phyloP scores from a whole-genome alignment of 2,888 invertebrate species.

The Lycophotia porphyrea region DNA sequence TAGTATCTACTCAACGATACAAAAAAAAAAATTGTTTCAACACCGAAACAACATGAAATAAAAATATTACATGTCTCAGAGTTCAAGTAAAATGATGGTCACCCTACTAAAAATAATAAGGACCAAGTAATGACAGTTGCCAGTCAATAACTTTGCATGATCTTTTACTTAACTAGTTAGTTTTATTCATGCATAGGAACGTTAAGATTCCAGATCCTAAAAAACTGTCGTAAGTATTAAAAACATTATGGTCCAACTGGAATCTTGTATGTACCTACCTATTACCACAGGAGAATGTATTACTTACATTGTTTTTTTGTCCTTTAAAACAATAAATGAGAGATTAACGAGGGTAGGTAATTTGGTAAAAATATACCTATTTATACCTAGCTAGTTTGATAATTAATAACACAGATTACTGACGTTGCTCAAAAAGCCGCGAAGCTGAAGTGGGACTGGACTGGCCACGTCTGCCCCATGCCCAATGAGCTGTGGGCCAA shows the following conservation, averaged over 20 bases:
- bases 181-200: not conserved
- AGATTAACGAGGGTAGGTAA: not conserved
- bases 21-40: not conserved
- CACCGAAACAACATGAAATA: not conserved
- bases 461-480: too few relatives aligned
- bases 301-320: not conserved
- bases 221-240: not conserved
- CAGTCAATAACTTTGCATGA: not conserved
- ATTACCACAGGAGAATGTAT: too few relatives aligned
- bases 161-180: not conserved
- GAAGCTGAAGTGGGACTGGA: too few relatives aligned
- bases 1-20: too few relatives aligned
- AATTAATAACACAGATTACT: too few relatives aligned
- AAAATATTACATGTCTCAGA: not conserved
- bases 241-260: not conserved
- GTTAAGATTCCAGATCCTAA: not conserved
- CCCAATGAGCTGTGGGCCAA: too few relatives aligned
- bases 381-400: not conserved
- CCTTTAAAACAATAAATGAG: not conserved
- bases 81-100: not conserved
- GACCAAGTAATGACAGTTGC: not conserved
- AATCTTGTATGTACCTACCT: slow-evolving; percentile 4
- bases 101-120: slow-evolving; percentile 12
- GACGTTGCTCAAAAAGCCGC: too few relatives aligned
- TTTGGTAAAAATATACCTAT: too few relatives aligned